Evolutionary conservation across 2,888 invertebrate genomes (phyloP).

Genomic region (Gisinianus flammeolus): DNA sequence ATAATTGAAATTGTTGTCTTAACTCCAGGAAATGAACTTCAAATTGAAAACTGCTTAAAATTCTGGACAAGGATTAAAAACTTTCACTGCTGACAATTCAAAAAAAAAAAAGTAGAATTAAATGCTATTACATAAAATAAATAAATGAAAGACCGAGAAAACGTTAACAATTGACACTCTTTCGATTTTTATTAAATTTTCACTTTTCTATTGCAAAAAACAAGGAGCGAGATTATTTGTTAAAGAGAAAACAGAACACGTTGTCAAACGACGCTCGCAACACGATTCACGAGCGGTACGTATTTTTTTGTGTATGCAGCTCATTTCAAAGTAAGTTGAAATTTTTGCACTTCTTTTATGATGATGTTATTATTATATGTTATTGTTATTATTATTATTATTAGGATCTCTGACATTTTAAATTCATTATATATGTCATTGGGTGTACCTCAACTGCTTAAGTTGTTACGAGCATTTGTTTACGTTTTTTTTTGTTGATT

Average conservation of each 20-base stretch:
- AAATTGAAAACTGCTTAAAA: too few relatives aligned
- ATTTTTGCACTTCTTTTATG: slow-evolving; percentile 6
- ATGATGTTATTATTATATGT: neutral
- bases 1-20: too few relatives aligned
- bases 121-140: neutral
- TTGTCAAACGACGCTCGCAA: slow-evolving; percentile 37
- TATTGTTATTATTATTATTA: neutral
- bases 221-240: slow-evolving; percentile 56
- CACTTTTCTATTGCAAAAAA: slow-evolving; percentile 56
- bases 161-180: slow-evolving; percentile 47
- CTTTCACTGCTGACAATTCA: too few relatives aligned
- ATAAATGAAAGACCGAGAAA: slow-evolving; percentile 1
- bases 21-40: too few relatives aligned
- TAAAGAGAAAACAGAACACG: slow-evolving; percentile 50
- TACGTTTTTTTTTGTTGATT: neutral
- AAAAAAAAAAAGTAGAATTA: too few relatives aligned
- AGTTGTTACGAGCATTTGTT: slow-evolving; percentile 6
- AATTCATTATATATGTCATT: neutral
- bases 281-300: slow-evolving; percentile 18
- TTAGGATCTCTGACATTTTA: slow-evolving; percentile 16
- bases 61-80: too few relatives aligned
- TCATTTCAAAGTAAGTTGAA: slow-evolving; percentile 28
- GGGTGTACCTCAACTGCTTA: slow-evolving; percentile 11
- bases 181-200: slow-evolving; percentile 58
- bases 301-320: slow-evolving; percentile 15